Evolutionary conservation across 2,888 invertebrate species (phyloP).

Genomic region (Trimorus sp.): DNA sequence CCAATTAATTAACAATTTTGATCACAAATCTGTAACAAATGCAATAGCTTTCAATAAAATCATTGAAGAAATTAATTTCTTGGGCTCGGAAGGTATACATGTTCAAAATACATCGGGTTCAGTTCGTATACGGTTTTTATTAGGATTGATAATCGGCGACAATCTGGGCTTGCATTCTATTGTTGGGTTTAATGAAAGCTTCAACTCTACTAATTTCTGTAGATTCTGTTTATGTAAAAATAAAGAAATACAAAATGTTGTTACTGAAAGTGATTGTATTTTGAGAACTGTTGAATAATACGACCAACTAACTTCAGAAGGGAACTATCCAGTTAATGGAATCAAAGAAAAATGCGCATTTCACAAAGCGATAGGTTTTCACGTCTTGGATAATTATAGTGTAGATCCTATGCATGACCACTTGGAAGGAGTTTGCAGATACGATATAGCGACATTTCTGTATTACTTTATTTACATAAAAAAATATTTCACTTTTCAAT

Average conservation of each 20-base stretch:
- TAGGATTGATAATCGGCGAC: slow-evolving; percentile 57
- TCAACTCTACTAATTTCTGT: slow-evolving; percentile 57
- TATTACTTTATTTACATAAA: slow-evolving; percentile 60
- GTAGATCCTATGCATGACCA: slow-evolving; percentile 69
- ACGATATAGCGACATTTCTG: slow-evolving; percentile 63
- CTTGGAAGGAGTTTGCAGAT: slow-evolving; percentile 65
- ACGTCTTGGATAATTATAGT: slow-evolving; percentile 54
- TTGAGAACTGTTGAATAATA: slow-evolving; percentile 50
- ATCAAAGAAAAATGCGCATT: slow-evolving; percentile 61
- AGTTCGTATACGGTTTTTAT: slow-evolving; percentile 51
- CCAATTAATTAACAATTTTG: slow-evolving; percentile 57
- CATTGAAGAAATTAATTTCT: slow-evolving; percentile 57
- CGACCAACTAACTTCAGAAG: slow-evolving; percentile 27
- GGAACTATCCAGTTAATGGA: slow-evolving; percentile 38
- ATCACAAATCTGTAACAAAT: slow-evolving; percentile 52
- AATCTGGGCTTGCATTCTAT: slow-evolving; percentile 63
- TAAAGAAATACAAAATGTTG: slow-evolving; percentile 38
- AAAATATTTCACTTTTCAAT: slow-evolving; percentile 60
- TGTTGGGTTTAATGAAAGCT: slow-evolving; percentile 55
- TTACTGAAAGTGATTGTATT: slow-evolving; percentile 50
- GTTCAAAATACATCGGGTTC: slow-evolving; percentile 17
- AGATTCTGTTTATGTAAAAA: slow-evolving; percentile 58
- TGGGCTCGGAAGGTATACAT: slow-evolving; percentile 47
- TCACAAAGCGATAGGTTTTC: slow-evolving; percentile 52
- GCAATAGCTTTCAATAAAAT: slow-evolving; percentile 52